Base-by-base conservation (phyloP, 2,113 vertebrate species). In the Ciconia maguari region DNA sequence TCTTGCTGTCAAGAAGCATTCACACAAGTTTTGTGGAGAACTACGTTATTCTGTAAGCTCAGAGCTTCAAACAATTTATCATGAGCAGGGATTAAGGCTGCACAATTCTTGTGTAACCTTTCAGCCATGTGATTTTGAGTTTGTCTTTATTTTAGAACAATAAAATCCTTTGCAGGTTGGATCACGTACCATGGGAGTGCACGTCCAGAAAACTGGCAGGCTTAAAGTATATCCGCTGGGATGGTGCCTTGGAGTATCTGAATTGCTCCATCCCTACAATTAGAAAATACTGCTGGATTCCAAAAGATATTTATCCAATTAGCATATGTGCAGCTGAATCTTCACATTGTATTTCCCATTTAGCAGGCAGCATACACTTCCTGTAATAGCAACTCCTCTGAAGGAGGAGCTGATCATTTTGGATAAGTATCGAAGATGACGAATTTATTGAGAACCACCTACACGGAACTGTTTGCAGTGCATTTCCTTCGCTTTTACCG, bases 31-130 rank as follows among this genome's bases (percentile, higher is more conserved):
- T 41, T 77, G 19, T 57, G 22, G 24, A 74, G 49, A 68, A 0
- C 17, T 34, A 3, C 0, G 0, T 65, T 62, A 2, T 9, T 32
- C 25, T 38, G 25, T 41, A 13, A 85, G 38, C 49, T 74, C 46
- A 58, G 75, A 27, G 10, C 79, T 79, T n/a, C 78, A 57, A 21
- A 57, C 14, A n/a, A 15, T 2, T 60, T 48, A 26, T 3, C 58
- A 6, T 2, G 18, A 85, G 57, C 58, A 11, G 49, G 24, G 66
- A 85, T 72, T 80, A 80, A 80, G 78, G 32, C 79, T 57, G 71
- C 44, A 2, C 21, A 24, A n/a, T 38, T 92, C 79, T 83, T 10
- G 15, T 44, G 46, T 54, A 87, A 70, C 51, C n/a, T 54, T 57
- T 38, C 36, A 72, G 61, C 52, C 34, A 1, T 8, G 62, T 42